These are phyloP conservation scores for Poecilia wingei DNA, from an alignment of 2,797 vertebrate species.

Conservation along the genomic window DNA sequence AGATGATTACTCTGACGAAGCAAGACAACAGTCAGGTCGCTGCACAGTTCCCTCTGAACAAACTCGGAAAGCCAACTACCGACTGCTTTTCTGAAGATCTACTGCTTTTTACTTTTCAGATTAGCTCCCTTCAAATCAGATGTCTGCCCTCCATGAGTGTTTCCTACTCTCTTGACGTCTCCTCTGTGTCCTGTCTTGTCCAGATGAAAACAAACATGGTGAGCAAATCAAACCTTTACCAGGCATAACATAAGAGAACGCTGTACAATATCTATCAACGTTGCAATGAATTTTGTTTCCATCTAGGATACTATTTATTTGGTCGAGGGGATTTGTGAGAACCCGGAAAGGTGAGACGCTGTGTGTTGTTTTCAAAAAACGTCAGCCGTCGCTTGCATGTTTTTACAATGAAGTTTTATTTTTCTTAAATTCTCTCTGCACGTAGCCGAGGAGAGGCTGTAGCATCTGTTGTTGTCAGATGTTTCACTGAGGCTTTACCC, in stretches of 20 bases:
- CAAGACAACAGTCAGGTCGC: constrained; percentile 81
- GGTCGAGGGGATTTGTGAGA: constrained; percentile 87
- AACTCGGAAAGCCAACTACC: background rate
- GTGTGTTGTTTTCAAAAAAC: background rate
- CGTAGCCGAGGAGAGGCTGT: constrained; percentile 73
- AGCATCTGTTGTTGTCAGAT: constrained; percentile 86
- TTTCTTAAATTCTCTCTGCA: constrained; percentile 2
- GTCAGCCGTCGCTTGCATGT: background rate
- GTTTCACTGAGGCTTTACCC: constrained; percentile 96
- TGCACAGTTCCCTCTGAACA: background rate
- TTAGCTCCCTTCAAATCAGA: constrained; percentile 87
- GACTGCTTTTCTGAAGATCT: background rate
- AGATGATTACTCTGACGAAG: constrained; percentile 87
- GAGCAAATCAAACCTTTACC: constrained; percentile 4
- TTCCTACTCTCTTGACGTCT: constrained; percentile 91
- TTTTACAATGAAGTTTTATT: background rate
- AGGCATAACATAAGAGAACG: background rate
- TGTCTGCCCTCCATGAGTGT: constrained; percentile 87
- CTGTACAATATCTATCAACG: background rate
- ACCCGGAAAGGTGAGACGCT: constrained; percentile 78
- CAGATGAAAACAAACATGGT: constrained; percentile 86
- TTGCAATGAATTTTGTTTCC: constrained; percentile 7
- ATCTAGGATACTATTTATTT: constrained; percentile 92
- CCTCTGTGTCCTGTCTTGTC: constrained; percentile 85
- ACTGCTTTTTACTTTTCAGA: constrained; percentile 69